phyloP scores from a whole-genome alignment of 1,140 invertebrate species.

The Bombus waltoni region DNA sequence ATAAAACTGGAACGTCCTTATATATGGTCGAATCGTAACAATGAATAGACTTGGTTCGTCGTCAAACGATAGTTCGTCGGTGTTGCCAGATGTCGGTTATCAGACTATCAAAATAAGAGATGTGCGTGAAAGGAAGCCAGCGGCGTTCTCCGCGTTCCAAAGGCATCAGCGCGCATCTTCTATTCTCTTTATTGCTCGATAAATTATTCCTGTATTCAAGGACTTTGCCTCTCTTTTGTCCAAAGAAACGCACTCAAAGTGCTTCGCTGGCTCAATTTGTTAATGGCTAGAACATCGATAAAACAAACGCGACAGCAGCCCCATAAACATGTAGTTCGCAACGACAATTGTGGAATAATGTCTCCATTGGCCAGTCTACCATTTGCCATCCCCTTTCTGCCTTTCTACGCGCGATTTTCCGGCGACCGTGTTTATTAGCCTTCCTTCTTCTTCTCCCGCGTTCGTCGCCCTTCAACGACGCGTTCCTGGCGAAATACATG shows the following conservation, averaged over 20 bases:
- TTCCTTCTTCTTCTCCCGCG: not conserved
- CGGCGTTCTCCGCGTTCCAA: not conserved
- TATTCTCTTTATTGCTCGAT: constrained; percentile 25
- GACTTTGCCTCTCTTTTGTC: not conserved
- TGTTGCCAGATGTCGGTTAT: not conserved
- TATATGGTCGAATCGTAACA: not conserved
- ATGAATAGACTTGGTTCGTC: not conserved
- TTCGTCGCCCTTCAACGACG: not conserved
- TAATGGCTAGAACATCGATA: constrained; percentile 15
- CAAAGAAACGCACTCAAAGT: not conserved
- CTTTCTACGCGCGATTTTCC: constrained; percentile 8
- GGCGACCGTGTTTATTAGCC: constrained; percentile 9
- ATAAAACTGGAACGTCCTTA: not conserved
- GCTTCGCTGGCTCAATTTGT: constrained; percentile 23
- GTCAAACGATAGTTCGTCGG: not conserved
- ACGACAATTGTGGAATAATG: constrained; percentile 1
- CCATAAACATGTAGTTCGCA: constrained; percentile 40
- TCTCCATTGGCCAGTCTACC: constrained; percentile 9
- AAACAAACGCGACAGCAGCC: not conserved
- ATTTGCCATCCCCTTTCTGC: not conserved
- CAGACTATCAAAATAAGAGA: not conserved
- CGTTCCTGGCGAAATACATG: too few species aligned
- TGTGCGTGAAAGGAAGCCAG: not conserved
- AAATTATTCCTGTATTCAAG: constrained; percentile 9
- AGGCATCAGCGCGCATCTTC: not conserved